Conservation (phyloP, 2,888 invertebrate species). For the Cheilosia urbana region DNA sequence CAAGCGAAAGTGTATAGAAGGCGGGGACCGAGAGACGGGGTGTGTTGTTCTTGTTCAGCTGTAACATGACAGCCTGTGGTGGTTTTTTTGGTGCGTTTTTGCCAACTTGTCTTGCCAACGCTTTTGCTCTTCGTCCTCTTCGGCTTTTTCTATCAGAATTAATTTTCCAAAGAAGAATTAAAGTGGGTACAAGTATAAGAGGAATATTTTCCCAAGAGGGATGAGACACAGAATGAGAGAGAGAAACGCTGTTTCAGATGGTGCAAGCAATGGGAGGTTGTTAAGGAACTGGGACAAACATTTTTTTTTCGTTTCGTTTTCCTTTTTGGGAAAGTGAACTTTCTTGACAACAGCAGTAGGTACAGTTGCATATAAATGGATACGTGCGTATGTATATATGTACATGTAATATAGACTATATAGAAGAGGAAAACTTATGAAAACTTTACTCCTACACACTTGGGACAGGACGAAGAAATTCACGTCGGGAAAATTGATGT, state of each 20-base stretch:
- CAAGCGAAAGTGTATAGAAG: slow-evolving; percentile 57
- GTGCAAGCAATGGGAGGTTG: slow-evolving; percentile 68
- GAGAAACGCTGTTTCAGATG: slow-evolving; percentile 60
- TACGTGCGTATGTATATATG: slow-evolving; percentile 1
- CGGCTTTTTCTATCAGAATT: slow-evolving; percentile 65
- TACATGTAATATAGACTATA: slow-evolving; percentile 27
- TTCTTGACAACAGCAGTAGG: slow-evolving; percentile 49
- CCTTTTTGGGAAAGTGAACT: slow-evolving; percentile 65
- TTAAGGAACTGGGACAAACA: slow-evolving; percentile 73
- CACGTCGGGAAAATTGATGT: slow-evolving; percentile 64
- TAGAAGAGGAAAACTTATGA: slow-evolving; percentile 51
- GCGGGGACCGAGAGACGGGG: slow-evolving; percentile 2
- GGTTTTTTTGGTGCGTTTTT: slow-evolving; percentile 65
- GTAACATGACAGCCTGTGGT: slow-evolving; percentile 69
- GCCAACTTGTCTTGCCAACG: slow-evolving; percentile 42
- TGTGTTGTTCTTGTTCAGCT: slow-evolving; percentile 62
- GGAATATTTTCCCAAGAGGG: slow-evolving; percentile 68
- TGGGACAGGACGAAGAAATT: slow-evolving; percentile 22
- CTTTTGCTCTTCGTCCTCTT: slow-evolving; percentile 36
- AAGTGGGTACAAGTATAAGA: slow-evolving; percentile 46
- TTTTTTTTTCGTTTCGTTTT: slow-evolving; percentile 47
- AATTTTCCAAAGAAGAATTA: slow-evolving; percentile 72
- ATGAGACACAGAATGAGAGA: slow-evolving; percentile 21
- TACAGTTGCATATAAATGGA: slow-evolving; percentile 51
- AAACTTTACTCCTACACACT: slow-evolving; percentile 54